These are phyloP conservation scores for Agrotis exclamationis DNA, from an alignment of 2,888 invertebrate genomes.

Conservation along the genomic window DNA sequence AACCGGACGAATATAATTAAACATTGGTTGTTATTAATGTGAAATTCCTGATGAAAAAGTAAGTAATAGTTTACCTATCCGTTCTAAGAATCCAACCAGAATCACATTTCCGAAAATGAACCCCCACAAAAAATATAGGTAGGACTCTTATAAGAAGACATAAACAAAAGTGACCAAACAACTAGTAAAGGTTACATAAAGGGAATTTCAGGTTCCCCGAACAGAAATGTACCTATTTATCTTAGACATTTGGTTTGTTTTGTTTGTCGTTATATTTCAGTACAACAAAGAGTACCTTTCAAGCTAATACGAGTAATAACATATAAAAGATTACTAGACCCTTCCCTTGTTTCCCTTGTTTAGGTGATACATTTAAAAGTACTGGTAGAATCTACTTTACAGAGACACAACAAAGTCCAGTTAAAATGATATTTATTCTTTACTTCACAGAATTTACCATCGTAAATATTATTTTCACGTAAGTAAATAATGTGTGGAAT, in stretches of 20 bases:
- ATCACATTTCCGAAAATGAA: too few relatives aligned
- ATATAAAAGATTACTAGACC: background rate
- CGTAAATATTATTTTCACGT: background rate
- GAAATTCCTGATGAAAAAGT: background rate
- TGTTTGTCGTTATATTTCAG: background rate
- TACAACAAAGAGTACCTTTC: constrained; percentile 15
- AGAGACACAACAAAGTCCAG: background rate
- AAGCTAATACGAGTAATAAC: constrained; percentile 8
- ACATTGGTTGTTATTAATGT: too few relatives aligned
- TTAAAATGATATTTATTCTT: background rate
- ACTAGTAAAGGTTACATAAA: background rate
- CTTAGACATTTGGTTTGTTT: constrained; percentile 15
- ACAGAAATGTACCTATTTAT: constrained; percentile 1
- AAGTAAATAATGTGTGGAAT: background rate
- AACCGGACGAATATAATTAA: too few relatives aligned
- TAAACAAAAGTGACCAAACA: background rate
- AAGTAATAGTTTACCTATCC: background rate
- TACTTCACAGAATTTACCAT: too few relatives aligned
- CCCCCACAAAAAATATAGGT: too few relatives aligned
- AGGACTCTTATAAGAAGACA: background rate
- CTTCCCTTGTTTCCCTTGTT: background rate
- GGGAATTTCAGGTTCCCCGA: background rate
- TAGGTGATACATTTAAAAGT: background rate
- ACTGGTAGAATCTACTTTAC: background rate
- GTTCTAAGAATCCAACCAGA: background rate